Evolutionary conservation across 2,113 vertebrate genomes (phyloP).

Genomic region (Hippocampus zosterae): DNA sequence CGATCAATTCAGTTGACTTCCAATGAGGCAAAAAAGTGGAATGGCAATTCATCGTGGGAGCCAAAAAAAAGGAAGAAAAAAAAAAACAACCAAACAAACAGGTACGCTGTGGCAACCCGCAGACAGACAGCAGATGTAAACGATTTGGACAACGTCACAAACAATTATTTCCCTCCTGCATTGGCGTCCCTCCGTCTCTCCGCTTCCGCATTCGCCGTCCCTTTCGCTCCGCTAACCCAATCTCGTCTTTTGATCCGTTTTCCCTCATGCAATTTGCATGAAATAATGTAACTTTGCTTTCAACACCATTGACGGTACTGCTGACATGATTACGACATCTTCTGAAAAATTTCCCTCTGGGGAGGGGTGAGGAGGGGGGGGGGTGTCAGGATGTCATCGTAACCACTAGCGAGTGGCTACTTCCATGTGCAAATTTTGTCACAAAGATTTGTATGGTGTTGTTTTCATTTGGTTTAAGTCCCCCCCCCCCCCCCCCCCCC

Average conservation of each 20-base stretch:
- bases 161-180: background rate
- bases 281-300: constrained; percentile 10
- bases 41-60: background rate
- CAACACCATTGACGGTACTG: background rate
- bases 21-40: background rate
- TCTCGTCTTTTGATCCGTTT: constrained; percentile 33
- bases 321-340: background rate
- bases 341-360: background rate
- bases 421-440: no score
- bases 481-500: no score
- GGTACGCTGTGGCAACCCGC: background rate
- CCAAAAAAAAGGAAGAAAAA: no score
- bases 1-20: background rate
- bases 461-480: no score
- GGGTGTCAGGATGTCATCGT: no score
- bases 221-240: constrained; percentile 19
- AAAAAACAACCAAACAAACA: background rate
- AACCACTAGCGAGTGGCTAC: no score
- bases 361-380: no score
- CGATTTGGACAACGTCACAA: constrained; percentile 7
- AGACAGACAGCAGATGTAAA: constrained; percentile 11
- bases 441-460: no score
- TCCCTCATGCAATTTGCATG: constrained; percentile 42
- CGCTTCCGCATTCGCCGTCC: background rate
- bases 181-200: constrained; percentile 2